phyloP scores from a whole-genome alignment of 1,140 invertebrate species.

The Diorhabda elongata region DNA sequence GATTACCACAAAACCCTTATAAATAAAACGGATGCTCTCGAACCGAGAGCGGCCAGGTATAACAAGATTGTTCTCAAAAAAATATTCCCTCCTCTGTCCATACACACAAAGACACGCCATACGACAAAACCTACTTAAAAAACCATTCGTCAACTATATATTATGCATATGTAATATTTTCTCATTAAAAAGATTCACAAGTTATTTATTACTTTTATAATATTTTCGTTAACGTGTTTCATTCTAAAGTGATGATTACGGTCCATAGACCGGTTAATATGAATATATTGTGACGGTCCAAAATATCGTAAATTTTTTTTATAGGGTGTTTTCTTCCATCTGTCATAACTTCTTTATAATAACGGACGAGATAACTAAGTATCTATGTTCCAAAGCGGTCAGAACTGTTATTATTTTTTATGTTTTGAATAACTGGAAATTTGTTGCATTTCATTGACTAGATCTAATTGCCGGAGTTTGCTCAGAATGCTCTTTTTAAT shows the following conservation, averaged over 20 bases:
- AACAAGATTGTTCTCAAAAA: too few relatives aligned
- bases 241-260: constrained; percentile 9
- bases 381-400: too few relatives aligned
- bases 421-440: too few relatives aligned
- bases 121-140: constrained; percentile 24
- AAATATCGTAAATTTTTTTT: constrained; percentile 30
- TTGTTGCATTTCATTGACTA: too few relatives aligned
- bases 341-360: constrained; percentile 24
- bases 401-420: too few relatives aligned
- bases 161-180: constrained; percentile 29
- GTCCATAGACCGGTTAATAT: constrained; percentile 28
- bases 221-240: constrained; percentile 16
- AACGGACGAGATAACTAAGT: too few relatives aligned
- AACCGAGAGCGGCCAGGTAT: too few relatives aligned
- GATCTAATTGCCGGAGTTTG: too few relatives aligned
- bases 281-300: constrained; percentile 33
- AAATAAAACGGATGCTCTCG: too few relatives aligned
- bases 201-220: constrained; percentile 31
- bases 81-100: too few relatives aligned
- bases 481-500: too few relatives aligned
- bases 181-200: constrained; percentile 33
- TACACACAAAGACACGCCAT: not conserved
- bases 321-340: constrained; percentile 29
- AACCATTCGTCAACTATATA: constrained; percentile 26
- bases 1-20: too few relatives aligned